Evolutionary conservation across 1,140 invertebrate genomes (phyloP), one percentile per base, ranked within the genome.

Genomic region (Drosophila watanabei): DNA sequence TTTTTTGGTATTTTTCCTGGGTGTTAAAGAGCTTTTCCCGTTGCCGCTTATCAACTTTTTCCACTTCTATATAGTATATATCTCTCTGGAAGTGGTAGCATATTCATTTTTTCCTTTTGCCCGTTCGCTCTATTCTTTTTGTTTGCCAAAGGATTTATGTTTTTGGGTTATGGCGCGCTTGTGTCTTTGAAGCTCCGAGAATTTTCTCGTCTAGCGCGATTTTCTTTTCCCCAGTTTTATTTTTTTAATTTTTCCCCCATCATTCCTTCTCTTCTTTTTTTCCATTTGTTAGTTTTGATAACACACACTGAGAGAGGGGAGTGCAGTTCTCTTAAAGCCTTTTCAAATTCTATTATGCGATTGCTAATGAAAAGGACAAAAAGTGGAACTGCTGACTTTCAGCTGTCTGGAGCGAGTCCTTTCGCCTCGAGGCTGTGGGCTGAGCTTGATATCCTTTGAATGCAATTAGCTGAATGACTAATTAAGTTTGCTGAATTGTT

Each of bases 21-120:
- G 62, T 80, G 65, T 80, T 75, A 70, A 75, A 83, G 79, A 76
- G 64, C 65, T 75, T 58, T 63, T 41, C 41, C 81, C 39, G 54
- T 72, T 41, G 77, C 39, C 83, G 83, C 83, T 86, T 86, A 86
- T 87, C 83, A 82, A 82, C 75, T 79, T 87, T 73, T 82, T 79
- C 45, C 79, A 71, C 64, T 75, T 57, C 35, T 57, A 28, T 57
- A 39, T 24, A 57, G 30, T 70, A 70, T 51, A 66, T 79, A 68
- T 79, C 35, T 49, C 51, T 59, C 63, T 37, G 59, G 45, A 48
- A 82, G 11, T 48, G 18, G 32, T 18, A 56, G 71, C 75, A 87
- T 87, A 86, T 87, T 82, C 80, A n/a, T 70, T 87, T 87, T 87
- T 82, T 71, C n/a, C 41, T 69, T 51, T 77, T 78, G 45, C 68